phyloP scores from a whole-genome alignment of 2,113 vertebrate species.

The Lepus europaeus region DNA sequence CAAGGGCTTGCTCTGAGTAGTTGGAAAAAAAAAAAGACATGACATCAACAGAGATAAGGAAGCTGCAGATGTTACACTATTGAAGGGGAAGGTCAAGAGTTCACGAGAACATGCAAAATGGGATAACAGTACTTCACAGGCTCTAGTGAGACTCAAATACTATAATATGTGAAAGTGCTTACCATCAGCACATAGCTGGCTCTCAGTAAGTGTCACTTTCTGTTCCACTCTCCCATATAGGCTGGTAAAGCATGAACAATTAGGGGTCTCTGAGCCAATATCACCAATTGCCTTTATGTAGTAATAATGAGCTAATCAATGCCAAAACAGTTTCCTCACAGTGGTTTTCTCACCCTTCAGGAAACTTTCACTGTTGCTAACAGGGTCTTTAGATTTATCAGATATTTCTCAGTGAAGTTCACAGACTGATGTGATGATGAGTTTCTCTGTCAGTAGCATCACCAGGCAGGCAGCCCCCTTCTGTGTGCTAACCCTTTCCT shows the following conservation, averaged over 20 bases:
- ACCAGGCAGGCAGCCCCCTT: not conserved
- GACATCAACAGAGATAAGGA: not conserved
- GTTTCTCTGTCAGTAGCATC: not conserved
- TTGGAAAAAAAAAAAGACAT: not conserved
- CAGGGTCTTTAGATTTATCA: constrained; percentile 57
- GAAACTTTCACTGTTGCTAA: constrained; percentile 64
- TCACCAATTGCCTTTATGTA: constrained; percentile 37
- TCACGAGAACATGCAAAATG: not conserved
- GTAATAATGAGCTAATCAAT: constrained; percentile 20
- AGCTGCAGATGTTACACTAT: not conserved
- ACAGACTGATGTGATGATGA: not conserved
- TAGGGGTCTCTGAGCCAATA: not conserved
- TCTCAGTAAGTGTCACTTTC: constrained; percentile 48
- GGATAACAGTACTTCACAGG: not conserved
- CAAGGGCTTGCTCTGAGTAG: not conserved
- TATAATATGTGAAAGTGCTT: not conserved
- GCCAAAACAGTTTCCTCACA: not conserved
- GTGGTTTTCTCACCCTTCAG: constrained; percentile 64
- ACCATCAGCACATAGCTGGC: not conserved
- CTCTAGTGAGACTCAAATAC: not conserved
- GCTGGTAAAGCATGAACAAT: not conserved
- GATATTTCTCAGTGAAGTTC: not conserved
- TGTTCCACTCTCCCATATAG: not conserved
- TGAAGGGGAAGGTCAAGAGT: not conserved
- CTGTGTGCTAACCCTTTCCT: not conserved